A percentile compares a stretch with the other conserved stretches of the same genome.
Evolutionary conservation across 2,797 vertebrate genomes (phyloP).

Genomic region (Scarus forsteni): DNA sequence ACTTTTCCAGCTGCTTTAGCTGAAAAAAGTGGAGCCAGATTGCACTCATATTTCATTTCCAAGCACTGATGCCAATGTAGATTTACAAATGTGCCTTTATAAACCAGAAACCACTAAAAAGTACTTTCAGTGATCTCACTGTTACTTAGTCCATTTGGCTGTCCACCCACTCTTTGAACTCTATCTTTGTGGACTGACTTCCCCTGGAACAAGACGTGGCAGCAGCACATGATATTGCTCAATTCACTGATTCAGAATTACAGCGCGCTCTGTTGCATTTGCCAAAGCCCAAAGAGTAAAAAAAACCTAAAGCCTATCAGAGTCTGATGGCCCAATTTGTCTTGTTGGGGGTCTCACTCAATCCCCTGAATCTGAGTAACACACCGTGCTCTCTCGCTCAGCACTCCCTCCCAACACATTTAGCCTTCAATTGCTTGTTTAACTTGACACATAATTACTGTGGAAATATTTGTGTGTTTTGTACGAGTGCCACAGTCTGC

Average conservation of each 20-base stretch:
- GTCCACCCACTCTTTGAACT: conserved; percentile 82
- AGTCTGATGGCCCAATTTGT: conserved; percentile 84
- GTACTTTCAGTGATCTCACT: conserved; percentile 80
- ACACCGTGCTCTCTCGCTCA: conserved; percentile 66
- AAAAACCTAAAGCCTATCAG: conserved; percentile 72
- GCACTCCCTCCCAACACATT: conserved; percentile 75
- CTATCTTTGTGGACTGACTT: conserved; percentile 74
- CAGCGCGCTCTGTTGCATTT: conserved; percentile 72
- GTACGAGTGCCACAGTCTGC: conserved; percentile 86
- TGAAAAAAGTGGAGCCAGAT: conserved; percentile 55
- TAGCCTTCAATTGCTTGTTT: conserved; percentile 88
- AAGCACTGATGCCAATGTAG: conserved; percentile 72
- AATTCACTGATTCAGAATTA: conserved; percentile 76
- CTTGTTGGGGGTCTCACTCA: conserved; percentile 78
- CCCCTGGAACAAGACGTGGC: conserved; percentile 78
- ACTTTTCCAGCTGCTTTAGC: conserved; percentile 56
- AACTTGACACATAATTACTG: conserved; percentile 90
- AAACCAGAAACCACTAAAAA: conserved; percentile 80
- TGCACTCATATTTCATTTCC: conserved; percentile 67
- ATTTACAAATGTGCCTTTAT: conserved; percentile 80
- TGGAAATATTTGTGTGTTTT: conserved; percentile 91
- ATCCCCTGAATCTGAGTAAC: conserved; percentile 72
- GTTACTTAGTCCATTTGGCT: conserved; percentile 79
- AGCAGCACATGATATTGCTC: conserved; percentile 79
- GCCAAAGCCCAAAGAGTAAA: conserved; percentile 60